These are phyloP conservation scores for Crotalus viridis DNA, from an alignment of 2,113 vertebrate species.

Conservation along the genomic window DNA sequence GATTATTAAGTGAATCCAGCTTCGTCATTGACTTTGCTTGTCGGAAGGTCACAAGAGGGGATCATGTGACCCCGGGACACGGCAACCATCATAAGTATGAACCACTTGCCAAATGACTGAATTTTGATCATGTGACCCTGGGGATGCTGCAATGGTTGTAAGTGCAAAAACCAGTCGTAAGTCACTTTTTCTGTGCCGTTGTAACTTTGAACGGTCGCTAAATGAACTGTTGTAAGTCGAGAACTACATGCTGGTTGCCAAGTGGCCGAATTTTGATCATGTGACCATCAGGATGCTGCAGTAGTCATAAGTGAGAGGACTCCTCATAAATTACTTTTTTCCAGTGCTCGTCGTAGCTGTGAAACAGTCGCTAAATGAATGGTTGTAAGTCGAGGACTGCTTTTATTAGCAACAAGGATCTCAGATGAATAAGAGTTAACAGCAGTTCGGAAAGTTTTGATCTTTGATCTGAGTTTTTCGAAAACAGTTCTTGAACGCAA, in stretches of 20 bases:
- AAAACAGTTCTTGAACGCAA: background rate
- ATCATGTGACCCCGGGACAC: background rate
- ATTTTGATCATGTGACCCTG: background rate
- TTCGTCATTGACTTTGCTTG: too few species aligned
- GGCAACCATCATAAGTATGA: background rate
- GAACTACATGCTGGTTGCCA: background rate
- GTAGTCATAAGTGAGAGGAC: background rate
- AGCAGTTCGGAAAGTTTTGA: background rate
- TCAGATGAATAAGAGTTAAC: background rate
- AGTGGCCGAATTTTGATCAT: background rate
- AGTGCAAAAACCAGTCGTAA: fast-evolving
- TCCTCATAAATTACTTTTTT: background rate
- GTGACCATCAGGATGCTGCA: too few species aligned
- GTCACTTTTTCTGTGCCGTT: too few species aligned
- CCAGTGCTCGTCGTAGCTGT: too few species aligned
- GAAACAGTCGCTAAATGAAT: background rate
- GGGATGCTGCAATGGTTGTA: background rate
- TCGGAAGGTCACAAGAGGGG: background rate
- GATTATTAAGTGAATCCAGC: background rate
- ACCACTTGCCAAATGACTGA: background rate
- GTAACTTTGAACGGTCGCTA: too few species aligned
- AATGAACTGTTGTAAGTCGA: too few species aligned
- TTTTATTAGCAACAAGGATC: background rate
- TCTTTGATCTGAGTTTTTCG: background rate
- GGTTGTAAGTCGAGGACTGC: background rate